Conservation (phyloP, 2,113 vertebrate genomes). For the Centropus bengalensis region DNA sequence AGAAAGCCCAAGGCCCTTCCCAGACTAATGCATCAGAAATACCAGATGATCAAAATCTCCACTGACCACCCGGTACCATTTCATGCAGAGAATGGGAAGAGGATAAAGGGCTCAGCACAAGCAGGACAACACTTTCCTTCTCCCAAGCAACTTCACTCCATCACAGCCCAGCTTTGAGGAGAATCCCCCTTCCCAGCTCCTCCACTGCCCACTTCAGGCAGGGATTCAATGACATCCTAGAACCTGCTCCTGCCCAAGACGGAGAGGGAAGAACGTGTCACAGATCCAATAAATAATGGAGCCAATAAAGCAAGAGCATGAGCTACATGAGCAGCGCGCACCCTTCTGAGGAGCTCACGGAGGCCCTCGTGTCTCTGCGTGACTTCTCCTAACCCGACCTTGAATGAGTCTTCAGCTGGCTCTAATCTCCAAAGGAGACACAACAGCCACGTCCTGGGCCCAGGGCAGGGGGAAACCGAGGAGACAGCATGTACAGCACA, state of each 20-base stretch:
- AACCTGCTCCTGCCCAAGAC: neutral
- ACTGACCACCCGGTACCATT: fast-evolving
- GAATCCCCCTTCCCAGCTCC: neutral
- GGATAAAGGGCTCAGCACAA: neutral
- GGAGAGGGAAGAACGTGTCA: neutral
- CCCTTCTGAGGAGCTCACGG: fast-evolving
- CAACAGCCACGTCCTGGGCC: neutral
- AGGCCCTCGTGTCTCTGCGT: neutral
- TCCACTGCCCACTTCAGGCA: neutral
- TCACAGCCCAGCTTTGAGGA: neutral
- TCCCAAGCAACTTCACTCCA: neutral
- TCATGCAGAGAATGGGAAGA: neutral
- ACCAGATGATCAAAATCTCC: neutral
- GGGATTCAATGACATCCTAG: fast-evolving
- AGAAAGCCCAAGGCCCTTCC: neutral
- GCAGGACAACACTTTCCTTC: neutral
- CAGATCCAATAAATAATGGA: neutral
- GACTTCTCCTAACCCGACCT: neutral
- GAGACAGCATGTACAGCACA: neutral
- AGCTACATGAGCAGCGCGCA: fast-evolving
- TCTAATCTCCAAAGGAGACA: neutral
- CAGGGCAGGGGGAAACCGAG: neutral
- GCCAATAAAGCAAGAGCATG: neutral
- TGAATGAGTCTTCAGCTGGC: neutral
- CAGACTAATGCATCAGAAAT: neutral